Evolutionary conservation across 1,140 invertebrate species (phyloP).

Genomic region (Drosophila cardini): DNA sequence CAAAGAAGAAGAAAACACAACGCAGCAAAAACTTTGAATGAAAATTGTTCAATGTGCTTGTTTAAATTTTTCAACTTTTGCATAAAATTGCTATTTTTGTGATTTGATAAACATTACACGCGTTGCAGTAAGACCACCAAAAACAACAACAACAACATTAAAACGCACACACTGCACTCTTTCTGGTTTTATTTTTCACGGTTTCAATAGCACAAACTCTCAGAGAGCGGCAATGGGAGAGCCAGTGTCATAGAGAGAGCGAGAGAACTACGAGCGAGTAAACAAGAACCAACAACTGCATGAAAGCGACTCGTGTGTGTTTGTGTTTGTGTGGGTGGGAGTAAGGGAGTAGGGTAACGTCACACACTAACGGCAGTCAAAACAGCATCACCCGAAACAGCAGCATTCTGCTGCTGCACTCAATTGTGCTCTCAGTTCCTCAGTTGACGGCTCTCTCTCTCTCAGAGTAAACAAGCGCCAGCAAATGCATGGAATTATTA

Average conservation of each 20-base stretch:
- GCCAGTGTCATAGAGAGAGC: slow-evolving; percentile 2
- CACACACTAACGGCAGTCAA: slow-evolving; percentile 31
- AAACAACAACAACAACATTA: slow-evolving; percentile 18
- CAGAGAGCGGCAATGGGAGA: not conserved
- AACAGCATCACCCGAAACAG: slow-evolving; percentile 19
- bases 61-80: slow-evolving; percentile 27
- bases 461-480: slow-evolving; percentile 42
- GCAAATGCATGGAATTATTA: slow-evolving; percentile 35
- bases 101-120: slow-evolving; percentile 55
- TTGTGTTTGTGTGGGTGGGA: slow-evolving; percentile 23
- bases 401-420: slow-evolving; percentile 35
- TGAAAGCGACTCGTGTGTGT: slow-evolving; percentile 34
- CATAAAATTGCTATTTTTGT: slow-evolving; percentile 37
- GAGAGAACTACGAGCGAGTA: slow-evolving; percentile 38
- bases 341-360: slow-evolving; percentile 48
- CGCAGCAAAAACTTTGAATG: slow-evolving; percentile 63
- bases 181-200: slow-evolving; percentile 18
- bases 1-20: slow-evolving; percentile 27
- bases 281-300: slow-evolving; percentile 70
- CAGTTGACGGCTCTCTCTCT: not conserved
- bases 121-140: slow-evolving; percentile 7
- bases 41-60: slow-evolving; percentile 44
- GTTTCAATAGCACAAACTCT: slow-evolving; percentile 22
- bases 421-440: slow-evolving; percentile 25
- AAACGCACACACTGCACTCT: slow-evolving; percentile 35